Evolutionary conservation across 2,888 invertebrate genomes (phyloP).

Genomic region (Cremastinae sp.): DNA sequence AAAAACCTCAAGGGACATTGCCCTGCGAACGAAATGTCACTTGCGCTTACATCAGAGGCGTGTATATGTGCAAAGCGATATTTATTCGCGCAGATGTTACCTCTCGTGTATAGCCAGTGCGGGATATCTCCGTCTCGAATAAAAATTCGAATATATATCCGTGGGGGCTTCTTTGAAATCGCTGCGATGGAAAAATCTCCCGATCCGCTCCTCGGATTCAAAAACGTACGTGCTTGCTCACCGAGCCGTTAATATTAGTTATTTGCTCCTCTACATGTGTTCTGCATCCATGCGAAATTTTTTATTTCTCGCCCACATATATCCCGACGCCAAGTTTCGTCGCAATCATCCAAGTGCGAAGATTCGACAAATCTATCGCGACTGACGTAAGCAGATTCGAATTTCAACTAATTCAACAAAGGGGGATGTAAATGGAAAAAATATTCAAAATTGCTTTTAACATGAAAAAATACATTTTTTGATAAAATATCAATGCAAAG

Average conservation of each 20-base stretch:
- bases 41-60: not conserved
- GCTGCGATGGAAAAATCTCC: conserved; percentile 36
- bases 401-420: too few species aligned
- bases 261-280: conserved; percentile 15
- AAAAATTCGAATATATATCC: conserved; percentile 38
- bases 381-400: too few species aligned
- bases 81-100: not conserved
- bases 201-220: conserved; percentile 46
- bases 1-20: conserved; percentile 3
- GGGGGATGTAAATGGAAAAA: too few species aligned
- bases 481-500: too few species aligned
- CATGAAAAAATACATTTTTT: too few species aligned
- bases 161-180: conserved; percentile 32
- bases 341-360: conserved; percentile 1
- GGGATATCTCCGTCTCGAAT: conserved; percentile 12
- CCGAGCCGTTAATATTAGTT: conserved; percentile 48
- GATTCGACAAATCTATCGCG: too few species aligned
- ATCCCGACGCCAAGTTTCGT: too few species aligned
- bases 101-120: not conserved
- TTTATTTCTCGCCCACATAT: not conserved
- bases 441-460: too few species aligned
- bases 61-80: conserved; percentile 9
- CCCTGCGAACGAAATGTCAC: not conserved
- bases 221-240: conserved; percentile 33
- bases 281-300: not conserved